Base-by-base conservation (phyloP, 2,888 invertebrate genomes). In the Nesidiocoris tenuis region DNA sequence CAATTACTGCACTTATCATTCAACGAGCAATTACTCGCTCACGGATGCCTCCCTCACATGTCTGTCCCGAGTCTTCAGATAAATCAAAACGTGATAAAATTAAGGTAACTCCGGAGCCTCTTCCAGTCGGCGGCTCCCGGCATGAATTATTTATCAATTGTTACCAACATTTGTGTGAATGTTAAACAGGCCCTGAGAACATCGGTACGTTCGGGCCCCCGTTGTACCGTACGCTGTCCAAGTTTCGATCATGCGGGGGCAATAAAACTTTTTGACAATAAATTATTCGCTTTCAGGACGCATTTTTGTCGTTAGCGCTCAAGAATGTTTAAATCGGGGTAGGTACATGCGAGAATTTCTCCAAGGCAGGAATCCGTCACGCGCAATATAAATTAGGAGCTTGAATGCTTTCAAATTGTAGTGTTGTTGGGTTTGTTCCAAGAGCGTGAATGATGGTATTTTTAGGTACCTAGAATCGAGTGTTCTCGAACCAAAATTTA, bases 21-120 rank as follows among this genome's bases (percentile, higher is more conserved):
- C 59, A 17, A n/a, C 23, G 12, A 54, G 70, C 70, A 59, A 70
- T 70, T 70, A 70, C 70, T 59, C 55, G 39, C 19, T 56, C 67
- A 67, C 56, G 54, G 12, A 22, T 18, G 39, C 67, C 22, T 55
- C 54, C 3, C 22, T 55, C 18, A 24, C 19, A 16, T 24, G 21
- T 24, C 17, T 57, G 24, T 61, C 59, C 59, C 59, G 19, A n/a
- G 24, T 24, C 54, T 17, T 57, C 57, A 70, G 70, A 70, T 70
- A 70, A 70, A 70, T 70, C 70, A 70, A 70, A 70, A 70, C 70
- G 70, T 70, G 70, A 70, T 70, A 70, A 70, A 57, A 70, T 70
- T 70, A 70, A 61, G 61, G 67, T 67, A 67, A 21, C 57, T 55
- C 68, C 23, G 3, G 2, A 1, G 22, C 24, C 17, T 57, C 24